These are phyloP conservation scores for Diadromus collaris DNA, from an alignment of 2,888 invertebrate genomes.

Conservation along the genomic window DNA sequence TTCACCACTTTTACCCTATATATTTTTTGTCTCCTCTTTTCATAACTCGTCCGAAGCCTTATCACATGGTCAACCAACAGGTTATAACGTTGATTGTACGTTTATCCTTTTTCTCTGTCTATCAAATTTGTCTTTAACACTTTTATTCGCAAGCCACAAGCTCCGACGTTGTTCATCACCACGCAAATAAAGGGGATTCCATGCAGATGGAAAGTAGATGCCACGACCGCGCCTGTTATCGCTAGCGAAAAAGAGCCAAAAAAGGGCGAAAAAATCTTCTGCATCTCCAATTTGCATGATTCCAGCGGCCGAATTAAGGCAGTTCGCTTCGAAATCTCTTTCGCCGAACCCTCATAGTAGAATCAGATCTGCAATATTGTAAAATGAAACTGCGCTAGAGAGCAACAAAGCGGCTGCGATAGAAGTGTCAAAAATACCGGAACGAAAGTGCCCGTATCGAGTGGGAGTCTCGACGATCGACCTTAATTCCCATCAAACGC, in stretches of 20 bases:
- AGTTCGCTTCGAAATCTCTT: neutral
- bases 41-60: constrained; percentile 39
- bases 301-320: neutral
- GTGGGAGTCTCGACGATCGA: constrained; percentile 54
- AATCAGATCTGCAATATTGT: neutral
- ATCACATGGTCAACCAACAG: constrained; percentile 27
- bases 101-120: constrained; percentile 39
- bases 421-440: constrained; percentile 20
- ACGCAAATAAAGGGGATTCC: constrained; percentile 53
- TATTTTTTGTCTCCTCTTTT: constrained; percentile 37
- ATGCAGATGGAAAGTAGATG: constrained; percentile 62
- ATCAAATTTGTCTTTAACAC: constrained; percentile 1
- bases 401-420: neutral
- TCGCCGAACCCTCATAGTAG: neutral
- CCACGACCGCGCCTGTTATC: constrained; percentile 20
- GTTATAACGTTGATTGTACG: constrained; percentile 46
- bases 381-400: neutral
- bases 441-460: constrained; percentile 43
- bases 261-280: no score
- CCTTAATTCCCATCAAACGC: constrained; percentile 50
- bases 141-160: constrained; percentile 17
- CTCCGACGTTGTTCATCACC: constrained; percentile 7
- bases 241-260: neutral
- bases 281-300: neutral
- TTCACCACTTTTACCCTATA: no score